Evolutionary conservation across 2,113 vertebrate species (phyloP), one percentile per base, ranked within the genome.

Genomic region (Myanophis thanlyinensis): DNA sequence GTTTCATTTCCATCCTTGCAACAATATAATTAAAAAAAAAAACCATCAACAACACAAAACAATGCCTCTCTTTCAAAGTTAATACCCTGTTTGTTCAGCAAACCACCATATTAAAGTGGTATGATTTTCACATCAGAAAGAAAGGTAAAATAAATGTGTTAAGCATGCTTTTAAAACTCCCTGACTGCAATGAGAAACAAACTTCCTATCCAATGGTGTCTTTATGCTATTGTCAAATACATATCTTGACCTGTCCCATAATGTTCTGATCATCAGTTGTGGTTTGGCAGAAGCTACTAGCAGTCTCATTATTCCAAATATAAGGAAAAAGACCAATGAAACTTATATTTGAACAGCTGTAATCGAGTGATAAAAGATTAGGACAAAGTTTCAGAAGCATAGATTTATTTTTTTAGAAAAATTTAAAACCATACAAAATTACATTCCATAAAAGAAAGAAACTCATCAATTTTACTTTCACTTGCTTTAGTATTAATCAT

Each of bases 401-500:
- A 85, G 3, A 54, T 85, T 93, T 51, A 51, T 7, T 87, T 54
- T 84, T 73, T 73, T 2, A 35, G 15, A 18, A 73, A 73, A 73
- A 73, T 30, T 51, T 5, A 52, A 46, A 73, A 92, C 52, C 85
- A 30, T 90, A 35, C 3, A 3, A 18, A 3, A 40, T 51, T 93
- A 89, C 51, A 59, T 89, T 93, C 7, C 15, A 93, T 73, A 53
- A 53, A 91, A 94, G 89, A 80, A 67, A 93, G 89, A 12, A 9
- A 93, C 8, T 73, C 2, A 2, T 12, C 93, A 91, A 89, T 92
- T 91, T 95, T 93, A 90, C 85, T 94, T 93, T 47, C 9, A 89
- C 93, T 94, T 96, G 93, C 90, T 0, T 0, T 52, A 90, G 93
- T 96, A n/a, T 95, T 89, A 47, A 27, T n/a, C 30, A 91, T 54